These are phyloP conservation scores for Penaeus vannamei DNA, from an alignment of 1,140 invertebrate species.

Conservation along the genomic window DNA sequence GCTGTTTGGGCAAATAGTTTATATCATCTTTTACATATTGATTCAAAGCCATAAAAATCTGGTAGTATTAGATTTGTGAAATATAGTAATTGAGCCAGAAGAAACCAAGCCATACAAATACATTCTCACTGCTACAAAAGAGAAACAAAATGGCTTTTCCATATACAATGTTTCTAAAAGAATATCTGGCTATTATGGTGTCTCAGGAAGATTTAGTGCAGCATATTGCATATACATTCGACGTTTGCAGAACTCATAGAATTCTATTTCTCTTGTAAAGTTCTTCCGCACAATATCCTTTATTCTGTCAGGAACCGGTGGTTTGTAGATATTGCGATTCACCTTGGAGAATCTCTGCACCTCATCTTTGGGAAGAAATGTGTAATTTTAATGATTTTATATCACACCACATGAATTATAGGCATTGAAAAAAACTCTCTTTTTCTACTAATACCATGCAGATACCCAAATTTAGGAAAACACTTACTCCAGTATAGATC, in stretches of 20 bases:
- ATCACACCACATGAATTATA: background rate
- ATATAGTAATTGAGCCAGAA: too few relatives aligned
- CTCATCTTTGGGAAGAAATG: constrained; percentile 77
- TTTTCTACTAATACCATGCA: too few relatives aligned
- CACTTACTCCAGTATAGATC: constrained; percentile 85
- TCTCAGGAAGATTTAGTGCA: constrained; percentile 74
- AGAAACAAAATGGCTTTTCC: too few relatives aligned
- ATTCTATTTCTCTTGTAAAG: constrained; percentile 91
- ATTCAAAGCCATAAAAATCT: too few relatives aligned
- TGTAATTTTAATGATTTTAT: background rate
- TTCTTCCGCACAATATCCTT: constrained; percentile 89
- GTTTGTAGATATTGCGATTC: constrained; percentile 89
- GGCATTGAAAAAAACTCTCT: background rate
- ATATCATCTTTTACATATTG: too few relatives aligned
- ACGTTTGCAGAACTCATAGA: constrained; percentile 91
- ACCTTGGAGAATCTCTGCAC: constrained; percentile 83
- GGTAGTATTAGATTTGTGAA: too few relatives aligned
- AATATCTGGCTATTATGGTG: too few relatives aligned
- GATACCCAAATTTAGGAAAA: background rate
- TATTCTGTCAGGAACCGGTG: constrained; percentile 86
- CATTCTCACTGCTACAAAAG: too few relatives aligned
- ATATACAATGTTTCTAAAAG: too few relatives aligned
- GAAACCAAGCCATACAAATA: too few relatives aligned
- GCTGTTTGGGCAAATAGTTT: too few relatives aligned
- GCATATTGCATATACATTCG: constrained; percentile 85